Evolutionary conservation across 2,888 invertebrate species (phyloP).

Genomic region (Phragmatobia fuliginosa): DNA sequence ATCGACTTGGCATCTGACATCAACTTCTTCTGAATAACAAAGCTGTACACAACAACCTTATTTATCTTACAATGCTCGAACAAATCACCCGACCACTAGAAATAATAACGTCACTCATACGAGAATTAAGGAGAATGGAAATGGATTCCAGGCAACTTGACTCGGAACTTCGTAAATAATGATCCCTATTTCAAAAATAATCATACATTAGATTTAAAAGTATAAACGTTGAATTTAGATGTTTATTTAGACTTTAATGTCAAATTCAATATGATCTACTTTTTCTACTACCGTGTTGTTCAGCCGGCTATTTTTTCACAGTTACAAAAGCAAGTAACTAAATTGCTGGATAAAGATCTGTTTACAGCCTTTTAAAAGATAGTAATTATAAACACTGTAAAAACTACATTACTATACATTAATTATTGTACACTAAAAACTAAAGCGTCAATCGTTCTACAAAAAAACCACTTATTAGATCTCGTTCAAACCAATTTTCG

Average conservation of each 20-base stretch:
- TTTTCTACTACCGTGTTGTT: too few species aligned
- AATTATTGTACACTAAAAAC: too few species aligned
- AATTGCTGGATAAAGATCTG: too few species aligned
- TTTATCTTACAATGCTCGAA: constrained; percentile 45
- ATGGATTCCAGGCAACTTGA: constrained; percentile 9
- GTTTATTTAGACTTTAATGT: not conserved
- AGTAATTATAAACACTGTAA: too few species aligned
- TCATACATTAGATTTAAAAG: not conserved
- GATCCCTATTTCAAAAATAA: not conserved
- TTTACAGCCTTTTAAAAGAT: too few species aligned
- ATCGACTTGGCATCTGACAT: constrained; percentile 41
- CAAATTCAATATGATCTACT: too few species aligned
- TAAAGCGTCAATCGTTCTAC: too few species aligned
- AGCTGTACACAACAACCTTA: constrained; percentile 38
- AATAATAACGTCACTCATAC: constrained; percentile 39
- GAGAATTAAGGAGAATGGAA: constrained; percentile 32
- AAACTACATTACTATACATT: too few species aligned
- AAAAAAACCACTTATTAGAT: too few species aligned
- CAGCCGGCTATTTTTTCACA: too few species aligned
- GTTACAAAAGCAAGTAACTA: too few species aligned
- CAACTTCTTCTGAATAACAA: constrained; percentile 34
- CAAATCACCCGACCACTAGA: constrained; percentile 42
- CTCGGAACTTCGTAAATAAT: not conserved
- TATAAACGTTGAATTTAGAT: not conserved
- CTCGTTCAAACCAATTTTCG: too few species aligned